These are phyloP conservation scores for Willisornis vidua DNA, from an alignment of 2,113 vertebrate genomes.

Conservation along the genomic window DNA sequence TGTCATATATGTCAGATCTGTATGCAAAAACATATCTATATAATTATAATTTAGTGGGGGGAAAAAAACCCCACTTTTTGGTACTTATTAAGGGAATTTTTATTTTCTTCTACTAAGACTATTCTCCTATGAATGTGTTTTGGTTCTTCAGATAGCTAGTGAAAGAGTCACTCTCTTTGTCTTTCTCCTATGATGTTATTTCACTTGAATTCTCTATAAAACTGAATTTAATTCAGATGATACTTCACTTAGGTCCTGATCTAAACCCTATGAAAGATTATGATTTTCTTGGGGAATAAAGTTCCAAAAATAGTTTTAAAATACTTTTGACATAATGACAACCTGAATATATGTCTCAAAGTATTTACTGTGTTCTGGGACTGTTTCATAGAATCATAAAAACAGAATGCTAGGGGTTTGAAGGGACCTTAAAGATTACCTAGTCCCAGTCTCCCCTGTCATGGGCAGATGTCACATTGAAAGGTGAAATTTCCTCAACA, in stretches of 20 bases:
- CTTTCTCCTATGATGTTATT: background rate
- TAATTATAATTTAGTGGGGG: background rate
- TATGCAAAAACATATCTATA: background rate
- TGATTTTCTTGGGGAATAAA: background rate
- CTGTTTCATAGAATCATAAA: background rate
- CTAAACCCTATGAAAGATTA: background rate
- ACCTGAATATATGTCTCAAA: background rate
- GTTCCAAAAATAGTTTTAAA: background rate
- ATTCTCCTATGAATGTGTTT: background rate
- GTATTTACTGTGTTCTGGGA: background rate
- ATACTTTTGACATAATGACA: background rate
- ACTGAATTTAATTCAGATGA: background rate
- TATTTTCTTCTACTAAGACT: background rate
- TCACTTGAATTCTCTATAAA: background rate
- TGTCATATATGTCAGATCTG: background rate
- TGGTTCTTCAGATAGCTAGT: background rate
- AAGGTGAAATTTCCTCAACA: background rate
- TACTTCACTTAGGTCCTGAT: background rate
- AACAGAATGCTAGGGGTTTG: background rate
- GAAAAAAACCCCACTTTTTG: background rate
- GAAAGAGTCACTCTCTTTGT: background rate
- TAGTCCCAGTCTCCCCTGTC: background rate
- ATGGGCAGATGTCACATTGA: background rate
- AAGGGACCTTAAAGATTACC: background rate
- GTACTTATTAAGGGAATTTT: background rate